Evolutionary conservation across 2,113 vertebrate genomes (phyloP).

Genomic region (Hippopotamus amphibius): DNA sequence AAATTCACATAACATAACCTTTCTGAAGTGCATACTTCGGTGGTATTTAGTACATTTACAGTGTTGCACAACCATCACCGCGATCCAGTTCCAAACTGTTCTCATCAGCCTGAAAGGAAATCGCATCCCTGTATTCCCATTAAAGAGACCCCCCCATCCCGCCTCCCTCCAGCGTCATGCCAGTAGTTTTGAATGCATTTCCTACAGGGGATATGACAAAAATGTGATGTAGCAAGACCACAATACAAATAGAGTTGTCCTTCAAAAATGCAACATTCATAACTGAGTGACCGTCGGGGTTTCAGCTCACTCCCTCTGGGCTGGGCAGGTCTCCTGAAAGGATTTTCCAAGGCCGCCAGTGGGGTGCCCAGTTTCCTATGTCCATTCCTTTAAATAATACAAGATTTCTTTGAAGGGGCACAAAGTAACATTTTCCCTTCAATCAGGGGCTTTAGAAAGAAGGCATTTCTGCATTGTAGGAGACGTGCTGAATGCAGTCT

Average conservation of each 20-base stretch:
- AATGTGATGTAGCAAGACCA: not conserved
- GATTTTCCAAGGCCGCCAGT: conserved; percentile 32
- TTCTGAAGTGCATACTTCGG: not conserved
- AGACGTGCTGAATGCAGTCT: conserved; percentile 44
- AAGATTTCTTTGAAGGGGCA: conserved; percentile 64
- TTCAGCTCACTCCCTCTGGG: not conserved
- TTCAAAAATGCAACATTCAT: conserved; percentile 6
- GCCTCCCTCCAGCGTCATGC: not conserved
- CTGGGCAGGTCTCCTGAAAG: not conserved
- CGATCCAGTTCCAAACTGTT: not conserved
- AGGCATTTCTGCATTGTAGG: conserved; percentile 57
- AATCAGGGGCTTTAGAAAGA: conserved; percentile 58
- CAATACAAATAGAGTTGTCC: not conserved
- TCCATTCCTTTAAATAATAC: conserved; percentile 62
- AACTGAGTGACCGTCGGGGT: not conserved
- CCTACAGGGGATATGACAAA: not conserved
- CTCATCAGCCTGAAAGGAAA: not conserved
- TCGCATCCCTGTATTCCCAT: not conserved
- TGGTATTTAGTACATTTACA: not conserved
- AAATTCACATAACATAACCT: not conserved
- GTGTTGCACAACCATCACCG: not conserved
- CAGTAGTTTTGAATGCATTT: not conserved
- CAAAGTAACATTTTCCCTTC: conserved; percentile 62
- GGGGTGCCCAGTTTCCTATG: conserved; percentile 27
- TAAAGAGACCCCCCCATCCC: not conserved